Base-by-base conservation (phyloP, 2,797 vertebrate species). In the Crax fasciolata region DNA sequence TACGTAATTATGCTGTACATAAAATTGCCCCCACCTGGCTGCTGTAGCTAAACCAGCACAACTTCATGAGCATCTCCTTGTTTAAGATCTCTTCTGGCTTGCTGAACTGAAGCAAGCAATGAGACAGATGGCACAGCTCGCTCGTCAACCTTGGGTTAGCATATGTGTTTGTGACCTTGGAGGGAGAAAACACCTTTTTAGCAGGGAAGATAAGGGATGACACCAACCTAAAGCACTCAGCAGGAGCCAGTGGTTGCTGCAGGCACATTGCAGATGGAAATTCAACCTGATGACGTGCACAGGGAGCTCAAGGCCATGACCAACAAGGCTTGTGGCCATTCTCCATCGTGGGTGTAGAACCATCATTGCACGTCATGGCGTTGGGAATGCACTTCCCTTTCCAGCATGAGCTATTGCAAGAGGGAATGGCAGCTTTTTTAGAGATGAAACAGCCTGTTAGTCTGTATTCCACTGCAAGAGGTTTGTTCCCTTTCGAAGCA, bases 211-310 rank as follows among this genome's bases (percentile, higher is more conserved):
- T 63, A 46, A 81, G 55, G 19, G 38, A 80, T 77, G 78, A 75
- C 63, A 68, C 43, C 32, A 94, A 43, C 58, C 43, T 72, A 16
- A 62, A 84, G 41, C 39, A 7, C 9, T 54, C 54, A 75, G 58
- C 44, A 65, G 61, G 70, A 44, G 59, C 15, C 59, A 63, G 30
- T 49, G 49, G 21, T 61, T 46, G 54, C 70, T 88, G 49, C 28
- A 2, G 83, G 83, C 28, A 0, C 17, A 1, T 90, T 59, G 13
- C 30, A 30, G 51, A 46, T 75, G 90, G 70, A 58, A 90, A 61
- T 81, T 39, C 58, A 84, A 39, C 73, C 76, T 61, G 49, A 77
- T 94, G 74, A 91, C 80, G 30, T 25, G 39, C 88, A 23, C 51
- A 57, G 49, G 81, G 83, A 51, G 35, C 86, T 92, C 86, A 46